Percentiles rank a stretch among this genome's conserved stretches.
phyloP scores from a whole-genome alignment of 2,888 invertebrate species.

The Hyposoter didymator region DNA sequence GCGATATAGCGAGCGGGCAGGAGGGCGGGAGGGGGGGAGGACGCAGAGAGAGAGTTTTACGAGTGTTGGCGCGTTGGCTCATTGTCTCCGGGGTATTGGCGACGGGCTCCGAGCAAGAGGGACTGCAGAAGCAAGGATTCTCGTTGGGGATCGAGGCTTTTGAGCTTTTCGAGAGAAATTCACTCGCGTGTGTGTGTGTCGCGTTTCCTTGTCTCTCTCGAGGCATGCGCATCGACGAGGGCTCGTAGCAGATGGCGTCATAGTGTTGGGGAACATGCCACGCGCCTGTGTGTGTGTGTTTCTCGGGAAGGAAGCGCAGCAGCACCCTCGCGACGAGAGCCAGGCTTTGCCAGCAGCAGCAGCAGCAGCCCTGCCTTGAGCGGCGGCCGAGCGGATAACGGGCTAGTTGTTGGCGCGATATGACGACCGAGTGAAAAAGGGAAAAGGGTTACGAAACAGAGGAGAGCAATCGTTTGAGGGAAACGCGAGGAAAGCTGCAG shows the following conservation, averaged over 20 bases:
- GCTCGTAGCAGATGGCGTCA: background rate
- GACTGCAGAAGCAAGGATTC: background rate
- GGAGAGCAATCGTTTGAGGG: conserved; percentile 26
- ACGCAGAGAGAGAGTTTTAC: background rate
- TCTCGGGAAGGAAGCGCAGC: conserved; percentile 80
- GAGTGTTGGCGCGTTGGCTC: background rate
- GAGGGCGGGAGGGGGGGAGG: background rate
- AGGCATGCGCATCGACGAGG: conserved; percentile 13
- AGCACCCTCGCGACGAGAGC: conserved; percentile 83
- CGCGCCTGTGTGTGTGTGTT: conserved; percentile 17
- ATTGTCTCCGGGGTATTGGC: background rate
- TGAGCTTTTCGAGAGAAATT: too few species aligned
- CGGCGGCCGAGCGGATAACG: conserved; percentile 78
- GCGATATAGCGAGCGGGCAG: background rate
- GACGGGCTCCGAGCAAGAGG: background rate
- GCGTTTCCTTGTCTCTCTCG: background rate
- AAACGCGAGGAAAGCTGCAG: conserved; percentile 33
- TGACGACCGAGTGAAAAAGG: conserved; percentile 79
- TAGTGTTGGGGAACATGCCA: background rate
- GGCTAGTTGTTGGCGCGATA: conserved; percentile 77
- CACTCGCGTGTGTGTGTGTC: background rate
- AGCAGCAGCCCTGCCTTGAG: conserved; percentile 73
- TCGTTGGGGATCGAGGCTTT: background rate
- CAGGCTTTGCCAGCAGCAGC: conserved; percentile 39
- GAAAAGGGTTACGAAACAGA: conserved; percentile 48